phyloP scores from a whole-genome alignment of 2,797 vertebrate genomes.

The Petrocephalus sullivani region DNA sequence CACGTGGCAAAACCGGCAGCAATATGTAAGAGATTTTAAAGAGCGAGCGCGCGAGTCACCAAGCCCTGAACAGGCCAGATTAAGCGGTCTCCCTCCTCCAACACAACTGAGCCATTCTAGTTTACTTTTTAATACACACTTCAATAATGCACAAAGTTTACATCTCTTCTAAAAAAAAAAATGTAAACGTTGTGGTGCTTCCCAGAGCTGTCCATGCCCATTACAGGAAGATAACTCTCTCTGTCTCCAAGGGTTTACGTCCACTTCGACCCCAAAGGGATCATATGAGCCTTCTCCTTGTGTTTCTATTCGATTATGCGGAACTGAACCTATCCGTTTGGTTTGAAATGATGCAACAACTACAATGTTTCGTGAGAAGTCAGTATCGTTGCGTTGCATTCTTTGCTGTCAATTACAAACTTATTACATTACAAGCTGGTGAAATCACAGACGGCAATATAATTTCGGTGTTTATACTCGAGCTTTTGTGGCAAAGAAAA shows the following conservation, averaged over 20 bases:
- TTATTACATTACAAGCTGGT: conserved; percentile 30
- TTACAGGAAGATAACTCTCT: neutral
- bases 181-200: conserved; percentile 61
- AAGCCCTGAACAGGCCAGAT: neutral
- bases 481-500: neutral
- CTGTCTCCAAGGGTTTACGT: neutral
- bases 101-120: neutral
- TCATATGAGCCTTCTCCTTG: neutral
- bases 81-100: neutral
- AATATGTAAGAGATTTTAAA: neutral
- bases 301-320: neutral
- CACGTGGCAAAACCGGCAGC: neutral
- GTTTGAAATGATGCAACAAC: conserved; percentile 19
- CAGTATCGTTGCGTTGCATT: conserved; percentile 15
- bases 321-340: neutral
- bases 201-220: conserved; percentile 23
- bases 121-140: conserved; percentile 40
- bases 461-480: conserved; percentile 21
- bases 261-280: neutral
- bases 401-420: conserved; percentile 9
- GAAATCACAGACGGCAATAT: conserved; percentile 25
- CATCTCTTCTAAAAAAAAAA: conserved; percentile 37
- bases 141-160: conserved; percentile 61
- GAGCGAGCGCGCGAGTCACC: neutral
- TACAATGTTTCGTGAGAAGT: conserved; percentile 21